Evolutionary conservation across 2,797 vertebrate species (phyloP), one percentile per base, ranked within the genome.

Genomic region (Hirundo rustica): DNA sequence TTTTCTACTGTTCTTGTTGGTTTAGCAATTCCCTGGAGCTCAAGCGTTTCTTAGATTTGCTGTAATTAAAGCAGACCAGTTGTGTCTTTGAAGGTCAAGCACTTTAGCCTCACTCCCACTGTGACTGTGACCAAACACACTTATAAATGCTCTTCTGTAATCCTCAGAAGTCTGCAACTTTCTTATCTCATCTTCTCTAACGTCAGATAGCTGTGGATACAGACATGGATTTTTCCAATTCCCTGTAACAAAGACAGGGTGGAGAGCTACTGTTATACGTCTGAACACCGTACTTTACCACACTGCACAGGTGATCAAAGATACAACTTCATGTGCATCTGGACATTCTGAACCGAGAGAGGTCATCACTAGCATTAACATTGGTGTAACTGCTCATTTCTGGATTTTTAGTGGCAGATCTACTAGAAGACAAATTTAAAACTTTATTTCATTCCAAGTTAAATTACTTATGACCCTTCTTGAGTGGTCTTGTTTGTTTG

Each of bases 1-100:
- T 54, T 92, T 95, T 85, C 84, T 82, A 55, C 80, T 94, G 83
- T 88, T 92, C 82, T 77, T 79, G 66, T 29, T 72, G 75, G 65
- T 80, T 83, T 65, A 88, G 85, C 50, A 77, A 6, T 62, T 86
- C 47, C 88, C 79, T 8, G 9, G 68, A 78, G 81, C 42, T 81
- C 62, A 85, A 60, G 40, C 0, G 0, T 65, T 77, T 78, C 73
- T 88, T 84, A 30, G 64, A 73, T 87, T 93, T 64, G 58, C 44
- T 36, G 14, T 65, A 83, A 88, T 80, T 88, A 94, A 93, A 88
- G 58, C 58, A 62, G 68, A 83, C 48, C 4, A 6, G 36, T 64
- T 34, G 48, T 9, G 22, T 65, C 61, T 79, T 70, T 58, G 61
- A 68, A 74, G 42, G 73, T 86, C 54, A 88, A 54, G 50, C 61